A percentile compares a stretch with the other conserved stretches of the same genome.
Conservation (phyloP, 2,888 invertebrate species). For the Rugalucina vietnamica region DNA sequence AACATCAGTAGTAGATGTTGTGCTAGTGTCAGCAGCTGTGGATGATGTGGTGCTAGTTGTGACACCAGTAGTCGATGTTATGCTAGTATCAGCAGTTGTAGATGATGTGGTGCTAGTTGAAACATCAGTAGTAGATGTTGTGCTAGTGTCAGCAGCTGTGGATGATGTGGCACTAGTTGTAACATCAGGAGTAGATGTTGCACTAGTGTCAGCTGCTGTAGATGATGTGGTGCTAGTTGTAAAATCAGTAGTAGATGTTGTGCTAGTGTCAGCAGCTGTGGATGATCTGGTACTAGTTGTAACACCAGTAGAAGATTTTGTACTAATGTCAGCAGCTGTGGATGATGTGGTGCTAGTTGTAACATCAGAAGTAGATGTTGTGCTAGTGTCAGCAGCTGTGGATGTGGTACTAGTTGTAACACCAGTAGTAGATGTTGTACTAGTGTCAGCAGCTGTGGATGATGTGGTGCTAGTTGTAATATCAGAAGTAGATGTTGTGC, state of each 20-base stretch:
- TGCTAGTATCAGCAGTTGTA: neutral
- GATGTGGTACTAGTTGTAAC: neutral
- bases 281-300: neutral
- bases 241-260: neutral
- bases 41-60: neutral
- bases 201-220: neutral
- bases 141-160: neutral
- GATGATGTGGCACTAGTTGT: neutral
- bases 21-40: no score
- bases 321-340: neutral
- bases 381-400: neutral
- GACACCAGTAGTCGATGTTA: neutral
- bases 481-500: neutral
- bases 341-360: neutral
- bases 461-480: neutral
- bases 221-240: neutral
- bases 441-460: neutral
- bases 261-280: neutral
- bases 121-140: neutral
- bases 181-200: neutral
- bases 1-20: neutral
- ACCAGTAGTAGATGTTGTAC: neutral
- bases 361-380: neutral
- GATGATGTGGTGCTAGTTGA: neutral
- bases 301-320: neutral